Evolutionary conservation across 2,797 vertebrate species (phyloP).

Genomic region (Otus scops): DNA sequence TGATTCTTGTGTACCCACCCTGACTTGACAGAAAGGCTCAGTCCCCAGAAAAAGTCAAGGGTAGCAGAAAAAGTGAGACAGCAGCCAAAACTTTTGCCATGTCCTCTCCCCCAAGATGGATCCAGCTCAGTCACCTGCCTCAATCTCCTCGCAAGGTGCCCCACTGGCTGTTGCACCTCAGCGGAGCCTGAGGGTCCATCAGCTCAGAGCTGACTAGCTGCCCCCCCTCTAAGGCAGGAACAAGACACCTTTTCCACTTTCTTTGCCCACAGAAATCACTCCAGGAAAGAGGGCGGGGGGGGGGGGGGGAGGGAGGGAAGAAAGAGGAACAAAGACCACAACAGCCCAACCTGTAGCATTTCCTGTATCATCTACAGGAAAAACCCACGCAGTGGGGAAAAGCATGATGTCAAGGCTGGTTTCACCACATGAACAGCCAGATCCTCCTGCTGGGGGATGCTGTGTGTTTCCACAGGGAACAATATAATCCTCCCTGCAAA

Average conservation of each 20-base stretch:
- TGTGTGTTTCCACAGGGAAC: background rate
- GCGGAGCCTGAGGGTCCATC: background rate
- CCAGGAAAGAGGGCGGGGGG: background rate
- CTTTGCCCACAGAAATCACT: background rate
- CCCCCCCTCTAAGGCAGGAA: no score
- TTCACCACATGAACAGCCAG: background rate
- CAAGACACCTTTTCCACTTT: background rate
- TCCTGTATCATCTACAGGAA: constrained; percentile 41
- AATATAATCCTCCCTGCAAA: background rate
- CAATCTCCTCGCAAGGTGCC: background rate
- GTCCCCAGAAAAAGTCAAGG: background rate
- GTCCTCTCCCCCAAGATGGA: background rate
- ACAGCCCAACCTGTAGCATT: background rate
- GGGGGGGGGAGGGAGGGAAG: no score
- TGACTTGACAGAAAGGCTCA: background rate
- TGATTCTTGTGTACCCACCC: background rate
- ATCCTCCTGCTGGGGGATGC: background rate
- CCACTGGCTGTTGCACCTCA: background rate
- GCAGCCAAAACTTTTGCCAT: background rate
- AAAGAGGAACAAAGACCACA: background rate
- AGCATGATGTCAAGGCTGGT: constrained; percentile 4
- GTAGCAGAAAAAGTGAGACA: background rate
- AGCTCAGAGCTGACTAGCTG: background rate
- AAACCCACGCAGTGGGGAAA: constrained; percentile 29
- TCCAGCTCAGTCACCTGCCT: background rate